Base-by-base conservation (phyloP, 2,888 invertebrate genomes). In the Caenorhabditis imperialis region DNA sequence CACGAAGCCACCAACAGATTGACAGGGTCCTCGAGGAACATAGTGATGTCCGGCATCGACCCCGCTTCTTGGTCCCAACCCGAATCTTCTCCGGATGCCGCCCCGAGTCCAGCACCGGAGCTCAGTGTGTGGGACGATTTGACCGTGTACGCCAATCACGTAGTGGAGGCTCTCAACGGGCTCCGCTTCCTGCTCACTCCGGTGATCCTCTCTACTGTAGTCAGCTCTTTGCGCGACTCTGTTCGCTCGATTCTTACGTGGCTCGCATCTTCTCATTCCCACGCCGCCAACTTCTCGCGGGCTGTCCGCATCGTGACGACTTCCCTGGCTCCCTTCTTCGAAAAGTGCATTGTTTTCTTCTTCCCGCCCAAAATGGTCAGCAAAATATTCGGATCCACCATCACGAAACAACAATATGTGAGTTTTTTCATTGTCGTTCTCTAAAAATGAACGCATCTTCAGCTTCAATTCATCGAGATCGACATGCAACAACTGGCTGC, bases 81-180 rank as follows among this genome's bases (percentile, higher is more conserved):
- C 40, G 75, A 75, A 18, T 20, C 53, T 2, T 25, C 70, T 0
- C 48, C 60, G 1, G 61, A 71, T 53, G 53, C 74, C 16, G 70
- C 77, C n/a, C 82, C 82, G 2, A 55, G 67, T 2, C 81, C 85
- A 14, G 72, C 81, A 7, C 67, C 86, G 7, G 87, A 86, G 48
- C 63, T 87, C 12, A 84, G 84, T 62, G 67, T 84, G 33, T 87
- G 87, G 86, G 87, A 87, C 63, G 87, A 87, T 42, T 55, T 87
- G 16, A 82, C 84, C 42, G 78, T 84, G 20, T 87, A 84, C 55
- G 81, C 84, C 7, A 87, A 87, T 57, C 70, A 61, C 8, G 51
- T 87, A 5, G 76, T 87, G 23, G 82, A 82, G 14, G 78, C 84
- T 23, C 55, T 87, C 22, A 87, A 87, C 40, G 79, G 77, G 14